Base-by-base conservation (phyloP, 1,140 invertebrate genomes). In the Dreissena rostriformis region DNA sequence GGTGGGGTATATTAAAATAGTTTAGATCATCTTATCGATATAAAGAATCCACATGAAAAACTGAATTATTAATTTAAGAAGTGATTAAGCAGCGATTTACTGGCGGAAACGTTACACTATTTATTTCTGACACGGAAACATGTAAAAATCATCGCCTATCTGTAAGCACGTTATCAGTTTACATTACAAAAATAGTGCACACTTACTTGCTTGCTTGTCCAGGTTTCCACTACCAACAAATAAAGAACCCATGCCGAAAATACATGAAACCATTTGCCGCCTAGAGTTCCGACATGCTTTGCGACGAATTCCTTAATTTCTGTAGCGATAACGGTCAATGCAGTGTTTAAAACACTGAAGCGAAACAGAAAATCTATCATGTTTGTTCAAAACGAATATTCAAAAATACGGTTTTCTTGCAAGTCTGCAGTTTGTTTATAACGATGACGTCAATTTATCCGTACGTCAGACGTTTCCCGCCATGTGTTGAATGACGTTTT, bases 281-380 rank as follows among this genome's bases (percentile, higher is more conserved):
- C 79, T 39, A 73, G 7, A 51, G 55, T 22, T 63, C 53, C 55
- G 39, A 39, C 39, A 39, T 39, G 39, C 39, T 39, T 39, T 2
- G 39, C 8, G 5, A 81, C 19, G 26, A 65, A 65, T 17, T 72
- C 28, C 28, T 12, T 26, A 51, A 82, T 82, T 57, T 75, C 80
- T 29, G 39, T 68, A 17, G 15, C 80, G 5, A 82, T 82, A 1
- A 68, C 65, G 55, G 61, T 53, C 55, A 75, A 74, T 52, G 80
- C 72, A 15, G 55, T 82, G 29, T 82, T 82, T 17, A 82, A 29
- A 19, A 82, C 80, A 52, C n/a, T 82, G 29, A 74, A 82, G 7
- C 71, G 57, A 75, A 82, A 82, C 11, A 82, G 72, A 63, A 67
- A 71, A 24, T 80, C 78, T 15, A 72, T 4, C 78, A 80, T 80